These are phyloP conservation scores for Gisinianus flammeolus DNA, from an alignment of 2,888 invertebrate species.

Conservation along the genomic window DNA sequence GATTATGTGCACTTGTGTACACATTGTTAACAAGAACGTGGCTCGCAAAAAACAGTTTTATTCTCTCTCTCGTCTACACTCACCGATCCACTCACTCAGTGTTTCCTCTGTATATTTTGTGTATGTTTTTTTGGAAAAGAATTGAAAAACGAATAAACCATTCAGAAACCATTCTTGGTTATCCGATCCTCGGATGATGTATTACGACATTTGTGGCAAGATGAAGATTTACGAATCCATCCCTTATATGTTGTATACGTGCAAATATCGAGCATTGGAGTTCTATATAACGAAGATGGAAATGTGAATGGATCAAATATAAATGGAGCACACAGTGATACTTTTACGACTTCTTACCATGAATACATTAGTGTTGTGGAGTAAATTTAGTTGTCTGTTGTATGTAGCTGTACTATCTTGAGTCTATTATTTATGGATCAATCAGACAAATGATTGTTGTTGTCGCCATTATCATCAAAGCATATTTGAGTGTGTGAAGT, in stretches of 20 bases:
- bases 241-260: not conserved
- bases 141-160: no score
- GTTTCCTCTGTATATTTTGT: no score
- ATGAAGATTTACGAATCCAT: no score
- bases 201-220: not conserved
- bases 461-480: not conserved
- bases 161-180: not conserved
- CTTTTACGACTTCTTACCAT: no score
- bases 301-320: not conserved
- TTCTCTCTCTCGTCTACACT: no score
- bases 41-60: no score
- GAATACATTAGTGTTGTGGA: no score
- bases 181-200: not conserved
- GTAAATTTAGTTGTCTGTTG: no score
- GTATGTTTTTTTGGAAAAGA: no score
- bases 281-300: not conserved
- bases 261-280: not conserved
- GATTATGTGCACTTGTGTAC: not conserved
- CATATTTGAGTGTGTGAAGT: not conserved
- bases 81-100: no score
- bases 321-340: no score
- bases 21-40: not conserved
- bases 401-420: no score
- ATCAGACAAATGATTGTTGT: not conserved
- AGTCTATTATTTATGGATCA: not conserved